Percentiles rank a stretch among this genome's conserved stretches.
Evolutionary conservation across 2,888 invertebrate species (phyloP).

Genomic region (Augiades crinisus): DNA sequence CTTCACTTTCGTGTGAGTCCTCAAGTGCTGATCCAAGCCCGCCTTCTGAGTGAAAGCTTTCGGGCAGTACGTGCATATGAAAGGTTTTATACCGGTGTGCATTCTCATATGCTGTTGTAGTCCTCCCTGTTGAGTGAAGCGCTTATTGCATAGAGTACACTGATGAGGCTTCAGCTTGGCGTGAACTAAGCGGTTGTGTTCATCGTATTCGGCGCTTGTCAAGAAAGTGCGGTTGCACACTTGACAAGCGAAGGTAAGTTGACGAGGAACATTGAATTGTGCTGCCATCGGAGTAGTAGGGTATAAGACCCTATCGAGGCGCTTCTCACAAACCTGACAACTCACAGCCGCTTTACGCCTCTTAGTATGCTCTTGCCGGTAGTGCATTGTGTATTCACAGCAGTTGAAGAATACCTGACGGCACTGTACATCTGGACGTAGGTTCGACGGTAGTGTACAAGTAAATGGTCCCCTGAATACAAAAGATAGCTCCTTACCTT

Average conservation of each 20-base stretch:
- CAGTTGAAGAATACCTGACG: conserved; percentile 72
- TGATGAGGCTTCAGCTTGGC: conserved; percentile 68
- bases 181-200: conserved; percentile 64
- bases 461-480: conserved; percentile 67
- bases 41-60: conserved; percentile 75
- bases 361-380: conserved; percentile 73
- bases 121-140: conserved; percentile 73
- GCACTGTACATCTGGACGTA: conserved; percentile 63
- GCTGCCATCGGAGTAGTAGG: conserved; percentile 39
- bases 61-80: conserved; percentile 63
- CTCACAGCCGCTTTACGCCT: conserved; percentile 68
- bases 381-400: conserved; percentile 73
- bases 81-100: conserved; percentile 71
- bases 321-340: conserved; percentile 75
- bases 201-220: conserved; percentile 55
- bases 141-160: conserved; percentile 65
- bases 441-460: conserved; percentile 61
- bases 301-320: conserved; percentile 57
- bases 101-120: conserved; percentile 74
- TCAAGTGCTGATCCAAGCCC: conserved; percentile 71
- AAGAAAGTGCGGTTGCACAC: conserved; percentile 58
- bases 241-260: conserved; percentile 54
- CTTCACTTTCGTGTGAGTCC: conserved; percentile 73
- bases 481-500: no score
- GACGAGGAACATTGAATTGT: conserved; percentile 40